Evolutionary conservation across 2,888 invertebrate genomes (phyloP), one percentile per base, ranked within the genome.

Genomic region (Augiades crinisus): DNA sequence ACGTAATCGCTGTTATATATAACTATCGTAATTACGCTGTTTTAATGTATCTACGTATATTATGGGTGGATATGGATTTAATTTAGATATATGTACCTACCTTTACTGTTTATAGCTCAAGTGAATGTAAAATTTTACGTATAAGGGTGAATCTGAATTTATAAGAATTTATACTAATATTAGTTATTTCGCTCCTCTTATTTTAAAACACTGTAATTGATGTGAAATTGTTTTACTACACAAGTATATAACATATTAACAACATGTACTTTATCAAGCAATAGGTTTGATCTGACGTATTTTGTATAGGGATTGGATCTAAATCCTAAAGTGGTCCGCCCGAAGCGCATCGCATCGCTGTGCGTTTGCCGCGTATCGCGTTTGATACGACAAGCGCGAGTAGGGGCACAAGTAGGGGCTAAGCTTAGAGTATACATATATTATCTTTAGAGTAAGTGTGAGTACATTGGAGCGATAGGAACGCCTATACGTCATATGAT

Each of bases 91-190:
- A 38, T 49, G 17, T 49, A 40, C 10, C 45, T 34, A 45, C 14
- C 40, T 62, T 55, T 72, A 75, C 73, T 67, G 72, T 75, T 75
- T 75, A 72, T 78, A 78, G 82, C 82, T 82, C 80, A 78, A 81
- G 79, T 71, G 69, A 68, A 78, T 77, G 74, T 77, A 68, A 75
- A 70, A 72, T 70, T 73, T 73, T 66, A 65, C 68, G 66, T 65
- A 62, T 74, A 75, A 75, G 76, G 71, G 77, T 78, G 78, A 82
- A 82, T 82, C 81, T 83, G 81, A 81, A 83, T 83, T 83, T 81
- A 75, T 81, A 76, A 72, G 65, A 68, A 77, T 65, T 72, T 77
- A 77, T 74, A 76, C 41, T 41, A 41, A 44, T 27, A 36, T 74
- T 75, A 71, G 78, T 76, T 74, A 78, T 75, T 79, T 76, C 66